Evolutionary conservation across 1,140 invertebrate genomes (phyloP).

Genomic region (Stegodyphus dumicola): DNA sequence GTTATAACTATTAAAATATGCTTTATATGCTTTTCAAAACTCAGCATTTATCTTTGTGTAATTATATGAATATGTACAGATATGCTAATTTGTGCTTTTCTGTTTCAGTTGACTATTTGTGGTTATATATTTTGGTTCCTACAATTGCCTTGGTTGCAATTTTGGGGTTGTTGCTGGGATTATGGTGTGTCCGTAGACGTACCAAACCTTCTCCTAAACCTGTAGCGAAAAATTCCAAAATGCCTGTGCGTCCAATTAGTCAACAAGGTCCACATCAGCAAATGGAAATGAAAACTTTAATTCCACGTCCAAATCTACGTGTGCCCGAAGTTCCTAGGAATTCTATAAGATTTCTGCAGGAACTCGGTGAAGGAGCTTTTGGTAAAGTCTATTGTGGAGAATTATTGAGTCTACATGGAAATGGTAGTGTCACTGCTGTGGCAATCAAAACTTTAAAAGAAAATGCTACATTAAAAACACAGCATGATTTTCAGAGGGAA

Average conservation of each 20-base stretch:
- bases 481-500: slow-evolving; percentile 87
- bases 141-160: slow-evolving; percentile 71
- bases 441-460: slow-evolving; percentile 96
- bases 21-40: no score
- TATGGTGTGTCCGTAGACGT: slow-evolving; percentile 65
- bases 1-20: no score
- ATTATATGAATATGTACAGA: no score
- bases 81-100: neutral
- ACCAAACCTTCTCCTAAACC: slow-evolving; percentile 52
- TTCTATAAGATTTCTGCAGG: slow-evolving; percentile 89
- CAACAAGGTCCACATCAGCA: slow-evolving; percentile 42
- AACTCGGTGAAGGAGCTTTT: slow-evolving; percentile 95
- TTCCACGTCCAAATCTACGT: slow-evolving; percentile 72
- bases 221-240: slow-evolving; percentile 34
- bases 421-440: slow-evolving; percentile 73
- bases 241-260: slow-evolving; percentile 28
- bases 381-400: slow-evolving; percentile 93
- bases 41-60: no score
- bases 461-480: slow-evolving; percentile 90
- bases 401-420: slow-evolving; percentile 67
- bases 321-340: slow-evolving; percentile 75
- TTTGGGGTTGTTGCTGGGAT: slow-evolving; percentile 70
- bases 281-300: slow-evolving; percentile 79
- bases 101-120: slow-evolving; percentile 66
- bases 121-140: slow-evolving; percentile 74